A percentile compares a stretch with the other conserved stretches of the same genome.
Evolutionary conservation across 2,113 vertebrate genomes (phyloP).

Genomic region (Pleuronectes platessa): DNA sequence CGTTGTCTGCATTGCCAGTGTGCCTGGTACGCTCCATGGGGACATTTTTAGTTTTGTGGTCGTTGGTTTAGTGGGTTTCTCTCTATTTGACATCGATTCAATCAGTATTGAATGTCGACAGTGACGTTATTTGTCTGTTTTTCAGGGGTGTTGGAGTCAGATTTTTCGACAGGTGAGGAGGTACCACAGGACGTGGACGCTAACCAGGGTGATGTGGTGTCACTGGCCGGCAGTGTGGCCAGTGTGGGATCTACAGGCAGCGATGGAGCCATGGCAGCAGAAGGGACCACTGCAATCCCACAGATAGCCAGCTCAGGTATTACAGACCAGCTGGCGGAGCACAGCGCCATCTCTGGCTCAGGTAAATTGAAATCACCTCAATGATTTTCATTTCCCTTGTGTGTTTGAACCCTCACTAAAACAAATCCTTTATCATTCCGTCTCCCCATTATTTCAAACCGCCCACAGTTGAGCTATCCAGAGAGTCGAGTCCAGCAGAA

Average conservation of each 20-base stretch:
- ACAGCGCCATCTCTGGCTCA: constrained; percentile 61
- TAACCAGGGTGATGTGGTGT: constrained; percentile 84
- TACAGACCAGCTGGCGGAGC: constrained; percentile 86
- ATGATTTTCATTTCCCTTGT: background rate
- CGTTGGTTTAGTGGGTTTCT: no score
- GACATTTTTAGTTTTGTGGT: background rate
- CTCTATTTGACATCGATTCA: no score
- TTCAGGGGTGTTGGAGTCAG: constrained; percentile 90
- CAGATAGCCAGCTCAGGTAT: constrained; percentile 87
- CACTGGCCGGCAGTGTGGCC: constrained; percentile 80
- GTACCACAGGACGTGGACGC: constrained; percentile 87
- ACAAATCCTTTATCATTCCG: background rate
- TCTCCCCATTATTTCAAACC: background rate
- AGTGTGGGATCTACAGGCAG: constrained; percentile 81
- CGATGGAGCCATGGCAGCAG: constrained; percentile 89
- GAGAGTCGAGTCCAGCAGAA: constrained; percentile 80
- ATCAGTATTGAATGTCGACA: background rate
- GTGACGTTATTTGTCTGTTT: background rate
- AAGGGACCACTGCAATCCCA: constrained; percentile 86
- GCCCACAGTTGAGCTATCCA: constrained; percentile 70
- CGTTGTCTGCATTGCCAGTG: constrained; percentile 94
- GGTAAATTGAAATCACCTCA: constrained; percentile 33
- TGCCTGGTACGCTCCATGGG: constrained; percentile 86
- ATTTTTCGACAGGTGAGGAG: constrained; percentile 93
- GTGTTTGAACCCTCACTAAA: background rate